Conservation (phyloP, 2,113 vertebrate genomes). For the Coptodon bakossiorum region DNA sequence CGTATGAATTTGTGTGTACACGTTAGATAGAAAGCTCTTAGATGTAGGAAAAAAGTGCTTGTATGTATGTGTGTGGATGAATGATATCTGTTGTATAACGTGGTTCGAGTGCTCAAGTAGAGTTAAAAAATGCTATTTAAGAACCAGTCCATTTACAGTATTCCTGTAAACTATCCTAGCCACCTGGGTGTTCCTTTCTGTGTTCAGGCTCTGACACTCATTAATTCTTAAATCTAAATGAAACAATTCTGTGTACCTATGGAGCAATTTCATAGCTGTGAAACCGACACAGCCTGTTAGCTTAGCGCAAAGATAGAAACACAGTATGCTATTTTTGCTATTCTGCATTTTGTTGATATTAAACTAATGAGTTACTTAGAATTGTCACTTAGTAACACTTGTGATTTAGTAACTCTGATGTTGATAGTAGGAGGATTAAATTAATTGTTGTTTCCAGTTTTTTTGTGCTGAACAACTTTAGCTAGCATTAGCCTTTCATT, state of each 20-base stretch:
- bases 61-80: rapidly evolving
- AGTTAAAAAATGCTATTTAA: not conserved
- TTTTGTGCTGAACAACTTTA: not conserved
- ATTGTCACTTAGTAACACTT: not conserved
- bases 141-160: not conserved
- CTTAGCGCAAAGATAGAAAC: not conserved
- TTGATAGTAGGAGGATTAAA: not conserved
- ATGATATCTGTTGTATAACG: rapidly evolving
- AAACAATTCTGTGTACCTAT: not conserved
- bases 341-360: not conserved
- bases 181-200: not conserved
- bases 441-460: not conserved
- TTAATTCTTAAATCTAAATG: not conserved
- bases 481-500: not conserved
- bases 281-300: not conserved
- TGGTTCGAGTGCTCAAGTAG: not conserved
- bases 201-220: not conserved
- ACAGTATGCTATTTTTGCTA: not conserved
- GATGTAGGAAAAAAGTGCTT: not conserved
- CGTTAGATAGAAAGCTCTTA: not conserved
- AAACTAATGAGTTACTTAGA: not conserved
- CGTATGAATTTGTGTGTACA: not conserved
- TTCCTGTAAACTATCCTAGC: not conserved
- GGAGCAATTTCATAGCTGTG: not conserved
- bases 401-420: not conserved